phyloP scores from a whole-genome alignment of 2,113 vertebrate genomes.

The Tringa solitaria region DNA sequence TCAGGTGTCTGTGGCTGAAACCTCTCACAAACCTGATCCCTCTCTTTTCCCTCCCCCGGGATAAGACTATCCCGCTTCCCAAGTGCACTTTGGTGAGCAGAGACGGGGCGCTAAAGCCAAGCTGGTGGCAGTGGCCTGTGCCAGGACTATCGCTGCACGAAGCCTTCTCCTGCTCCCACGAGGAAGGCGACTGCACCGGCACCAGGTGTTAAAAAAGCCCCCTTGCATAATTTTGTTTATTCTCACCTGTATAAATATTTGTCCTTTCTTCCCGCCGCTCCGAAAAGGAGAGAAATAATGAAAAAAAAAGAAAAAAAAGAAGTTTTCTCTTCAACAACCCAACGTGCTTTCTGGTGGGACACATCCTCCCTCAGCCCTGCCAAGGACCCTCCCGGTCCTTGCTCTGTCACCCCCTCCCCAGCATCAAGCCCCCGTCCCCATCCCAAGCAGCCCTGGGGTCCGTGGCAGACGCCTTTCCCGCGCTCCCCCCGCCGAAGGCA shows the following conservation, averaged over 20 bases:
- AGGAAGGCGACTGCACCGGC: fast-evolving
- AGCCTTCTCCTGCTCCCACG: not conserved
- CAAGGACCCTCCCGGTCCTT: not conserved
- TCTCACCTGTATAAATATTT: not conserved
- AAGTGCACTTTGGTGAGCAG: not conserved
- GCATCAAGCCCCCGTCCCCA: not conserved
- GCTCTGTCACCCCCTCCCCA: fast-evolving
- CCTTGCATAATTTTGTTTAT: not conserved
- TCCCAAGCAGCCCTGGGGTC: fast-evolving
- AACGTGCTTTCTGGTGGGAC: not conserved
- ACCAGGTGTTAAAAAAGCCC: not conserved
- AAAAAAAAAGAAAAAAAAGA: not conserved
- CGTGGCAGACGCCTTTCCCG: not conserved
- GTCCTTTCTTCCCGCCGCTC: not conserved
- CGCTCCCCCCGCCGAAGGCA: not conserved
- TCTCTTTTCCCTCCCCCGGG: not conserved
- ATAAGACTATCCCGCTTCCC: not conserved
- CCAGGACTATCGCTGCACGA: not conserved
- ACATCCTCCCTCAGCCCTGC: not conserved
- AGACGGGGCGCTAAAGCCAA: not conserved
- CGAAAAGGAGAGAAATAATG: not conserved
- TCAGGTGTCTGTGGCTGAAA: not conserved
- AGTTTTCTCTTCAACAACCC: not conserved
- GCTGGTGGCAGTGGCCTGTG: not conserved
- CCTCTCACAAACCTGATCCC: not conserved